Evolutionary conservation across 2,888 invertebrate genomes (phyloP).

Genomic region (Cheilosia variabilis): DNA sequence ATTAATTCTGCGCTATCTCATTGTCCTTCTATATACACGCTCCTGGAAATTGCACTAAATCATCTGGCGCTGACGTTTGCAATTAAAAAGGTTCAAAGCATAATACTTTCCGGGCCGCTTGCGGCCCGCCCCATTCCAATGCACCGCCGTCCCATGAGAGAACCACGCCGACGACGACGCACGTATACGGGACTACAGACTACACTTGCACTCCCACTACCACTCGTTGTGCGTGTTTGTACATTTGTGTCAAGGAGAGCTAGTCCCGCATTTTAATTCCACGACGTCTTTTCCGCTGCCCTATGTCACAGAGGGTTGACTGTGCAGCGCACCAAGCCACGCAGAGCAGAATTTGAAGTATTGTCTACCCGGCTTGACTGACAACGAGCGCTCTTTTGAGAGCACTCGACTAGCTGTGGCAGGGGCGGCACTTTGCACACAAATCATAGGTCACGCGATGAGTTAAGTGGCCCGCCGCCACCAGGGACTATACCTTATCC

Average conservation of each 20-base stretch:
- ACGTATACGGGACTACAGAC: slow-evolving; percentile 48
- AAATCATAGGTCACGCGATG: slow-evolving; percentile 42
- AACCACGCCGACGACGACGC: slow-evolving; percentile 13
- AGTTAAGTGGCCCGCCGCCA: slow-evolving; percentile 34
- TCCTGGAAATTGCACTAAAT: slow-evolving; percentile 70
- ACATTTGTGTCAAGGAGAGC: slow-evolving; percentile 61
- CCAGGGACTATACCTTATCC: not conserved
- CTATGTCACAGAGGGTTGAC: not conserved
- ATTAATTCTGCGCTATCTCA: slow-evolving; percentile 15
- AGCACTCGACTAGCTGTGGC: slow-evolving; percentile 40
- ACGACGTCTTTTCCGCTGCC: slow-evolving; percentile 49
- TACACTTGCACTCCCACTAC: not conserved
- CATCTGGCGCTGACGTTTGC: slow-evolving; percentile 72
- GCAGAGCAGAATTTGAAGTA: slow-evolving; percentile 41
- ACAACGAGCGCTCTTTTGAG: slow-evolving; percentile 26
- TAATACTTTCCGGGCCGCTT: slow-evolving; percentile 38
- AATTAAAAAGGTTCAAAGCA: slow-evolving; percentile 72
- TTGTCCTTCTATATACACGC: slow-evolving; percentile 30
- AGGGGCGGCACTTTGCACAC: slow-evolving; percentile 51
- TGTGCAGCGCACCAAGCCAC: slow-evolving; percentile 11
- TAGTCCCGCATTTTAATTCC: slow-evolving; percentile 65
- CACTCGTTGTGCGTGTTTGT: slow-evolving; percentile 50
- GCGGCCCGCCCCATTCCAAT: not conserved
- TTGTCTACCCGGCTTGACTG: slow-evolving; percentile 59
- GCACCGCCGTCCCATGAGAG: not conserved